phyloP scores from a whole-genome alignment of 2,888 invertebrate species.

The Epirrhoe alternata region DNA sequence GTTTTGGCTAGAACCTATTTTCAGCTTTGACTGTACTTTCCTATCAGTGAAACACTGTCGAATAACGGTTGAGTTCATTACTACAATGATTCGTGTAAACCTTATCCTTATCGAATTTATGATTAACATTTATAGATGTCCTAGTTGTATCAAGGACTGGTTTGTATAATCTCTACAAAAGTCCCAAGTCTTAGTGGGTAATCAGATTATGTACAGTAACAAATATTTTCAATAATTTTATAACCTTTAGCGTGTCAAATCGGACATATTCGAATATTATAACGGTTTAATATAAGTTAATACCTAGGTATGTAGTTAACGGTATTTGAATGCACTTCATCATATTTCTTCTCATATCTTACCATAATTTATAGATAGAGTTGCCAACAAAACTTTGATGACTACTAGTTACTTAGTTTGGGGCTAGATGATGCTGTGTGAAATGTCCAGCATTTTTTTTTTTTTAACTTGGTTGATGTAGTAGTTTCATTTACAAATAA shows the following conservation, averaged over 20 bases:
- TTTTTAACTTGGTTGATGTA: no score
- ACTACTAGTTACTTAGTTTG: no score
- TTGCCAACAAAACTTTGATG: no score
- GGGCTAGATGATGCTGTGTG: no score
- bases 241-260: slow-evolving; percentile 61
- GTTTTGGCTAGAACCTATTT: no score
- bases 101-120: neutral
- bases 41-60: neutral
- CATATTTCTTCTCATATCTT: slow-evolving; percentile 58
- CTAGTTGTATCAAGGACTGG: neutral
- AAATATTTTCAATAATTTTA: slow-evolving; percentile 30
- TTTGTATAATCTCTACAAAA: slow-evolving; percentile 21
- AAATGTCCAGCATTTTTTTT: no score
- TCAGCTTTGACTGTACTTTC: neutral
- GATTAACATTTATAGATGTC: neutral
- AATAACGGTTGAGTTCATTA: neutral
- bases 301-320: slow-evolving; percentile 57
- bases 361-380: slow-evolving; percentile 60
- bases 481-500: no score
- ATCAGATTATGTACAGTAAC: slow-evolving; percentile 13
- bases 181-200: slow-evolving; percentile 3
- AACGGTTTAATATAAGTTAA: slow-evolving; percentile 57
- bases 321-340: slow-evolving; percentile 56
- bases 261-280: slow-evolving; percentile 71
- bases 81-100: neutral